Evolutionary conservation across 1,140 invertebrate species (phyloP), one percentile per base, ranked within the genome.

Genomic region (Zaprionus vittiger): DNA sequence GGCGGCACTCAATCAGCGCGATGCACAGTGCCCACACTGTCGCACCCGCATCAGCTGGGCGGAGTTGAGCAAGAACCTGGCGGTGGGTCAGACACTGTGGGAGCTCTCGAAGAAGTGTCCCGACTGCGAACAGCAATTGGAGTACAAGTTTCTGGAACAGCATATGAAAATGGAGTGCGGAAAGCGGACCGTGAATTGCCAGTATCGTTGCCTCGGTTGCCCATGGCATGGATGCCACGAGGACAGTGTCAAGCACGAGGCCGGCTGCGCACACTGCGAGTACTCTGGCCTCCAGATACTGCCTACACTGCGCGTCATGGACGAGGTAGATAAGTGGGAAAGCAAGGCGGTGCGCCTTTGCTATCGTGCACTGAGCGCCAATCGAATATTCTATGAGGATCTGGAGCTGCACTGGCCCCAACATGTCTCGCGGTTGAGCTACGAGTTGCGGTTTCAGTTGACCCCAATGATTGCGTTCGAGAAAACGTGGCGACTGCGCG

Each of bases 151-250:
- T 0, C 20, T 70, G 47, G 37, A 5, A 0, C 26, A 38, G 15
- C 77, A 79, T 17, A 3, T 66, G 49, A 26, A 71, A 17, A 12
- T 2, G 11, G 56, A 61, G 17, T 79, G 77, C 1, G 0, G 5
- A n/a, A 57, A 61, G 62, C 77, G 77, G 2, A 0, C 17, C 24
- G 77, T 75, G 1, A 4, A 11, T 0, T 79, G 77, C 26, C n/a
- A 57, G 15, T 79, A 71, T 31, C 72, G 56, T 11, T 62, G 62
- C 15, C 56, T 79, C 38, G 77, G 77, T 17, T 79, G 77, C 38
- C 26, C 0, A 2, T 79, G 77, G 77, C 6, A 26, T 7, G 61
- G 73, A 20, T 38, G 17, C 4, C 38, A 65, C 5, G 47, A 34
- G 4, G 31, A 20, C 1, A 41, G 31, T 4, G 41, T 1, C 4